Percentiles rank a stretch among this genome's conserved stretches.
phyloP scores from a whole-genome alignment of 2,888 invertebrate species.

The Minunthozetes semirufus region DNA sequence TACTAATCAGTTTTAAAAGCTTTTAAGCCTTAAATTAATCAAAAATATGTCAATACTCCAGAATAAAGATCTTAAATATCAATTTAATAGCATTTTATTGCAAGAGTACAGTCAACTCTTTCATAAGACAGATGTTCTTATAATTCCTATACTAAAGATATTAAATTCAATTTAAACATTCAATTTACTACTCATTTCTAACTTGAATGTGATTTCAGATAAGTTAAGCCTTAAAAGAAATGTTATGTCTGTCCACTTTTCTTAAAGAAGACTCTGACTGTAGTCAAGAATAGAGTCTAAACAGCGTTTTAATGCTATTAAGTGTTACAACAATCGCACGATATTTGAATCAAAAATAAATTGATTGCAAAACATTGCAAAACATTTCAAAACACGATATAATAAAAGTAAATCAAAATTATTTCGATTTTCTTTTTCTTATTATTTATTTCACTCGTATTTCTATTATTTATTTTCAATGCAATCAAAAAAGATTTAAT shows the following conservation, averaged over 20 bases:
- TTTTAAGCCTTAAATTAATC: not conserved
- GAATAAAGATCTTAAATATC: not conserved
- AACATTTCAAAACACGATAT: no score
- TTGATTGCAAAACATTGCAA: slow-evolving; percentile 6
- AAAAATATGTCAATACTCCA: not conserved
- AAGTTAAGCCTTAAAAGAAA: no score
- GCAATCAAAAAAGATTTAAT: no score
- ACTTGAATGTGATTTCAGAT: no score
- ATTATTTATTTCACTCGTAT: not conserved
- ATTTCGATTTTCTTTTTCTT: not conserved
- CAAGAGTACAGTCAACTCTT: no score
- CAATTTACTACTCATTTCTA: no score
- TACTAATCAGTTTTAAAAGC: no score
- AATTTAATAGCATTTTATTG: not conserved
- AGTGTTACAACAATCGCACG: not conserved
- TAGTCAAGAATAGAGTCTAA: not conserved
- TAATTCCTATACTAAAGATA: no score
- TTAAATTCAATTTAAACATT: no score
- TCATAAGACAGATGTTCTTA: no score
- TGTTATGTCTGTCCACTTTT: no score
- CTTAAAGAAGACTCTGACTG: no score
- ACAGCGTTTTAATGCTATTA: not conserved
- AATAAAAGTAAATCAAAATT: not conserved
- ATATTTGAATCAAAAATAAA: not conserved
- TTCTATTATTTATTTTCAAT: not conserved